A percentile compares a stretch with the other conserved stretches of the same genome.
These are phyloP conservation scores for Drosophila fulvimacula DNA, from an alignment of 2,888 invertebrate species.

Conservation along the genomic window DNA sequence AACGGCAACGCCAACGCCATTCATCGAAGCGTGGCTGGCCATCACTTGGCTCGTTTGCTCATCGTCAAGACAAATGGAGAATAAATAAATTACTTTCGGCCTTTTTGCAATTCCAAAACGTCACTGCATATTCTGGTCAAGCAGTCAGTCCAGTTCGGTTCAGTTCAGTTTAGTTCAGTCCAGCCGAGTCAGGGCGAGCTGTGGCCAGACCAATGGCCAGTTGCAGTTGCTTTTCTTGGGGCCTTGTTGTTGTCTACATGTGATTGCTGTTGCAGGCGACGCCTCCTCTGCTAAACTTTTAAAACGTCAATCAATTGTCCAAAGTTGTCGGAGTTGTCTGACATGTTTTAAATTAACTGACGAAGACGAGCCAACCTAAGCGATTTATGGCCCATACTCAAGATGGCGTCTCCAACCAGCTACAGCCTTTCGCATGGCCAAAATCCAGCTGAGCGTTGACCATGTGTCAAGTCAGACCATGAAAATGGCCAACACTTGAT, in stretches of 20 bases:
- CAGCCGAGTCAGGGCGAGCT: background rate
- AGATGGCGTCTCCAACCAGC: slow-evolving; percentile 66
- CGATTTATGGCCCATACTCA: slow-evolving; percentile 81
- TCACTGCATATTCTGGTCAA: slow-evolving; percentile 71
- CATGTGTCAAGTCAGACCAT: slow-evolving; percentile 22
- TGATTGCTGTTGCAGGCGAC: slow-evolving; percentile 60
- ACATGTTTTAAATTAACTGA: slow-evolving; percentile 84
- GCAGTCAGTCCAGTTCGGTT: slow-evolving; percentile 28
- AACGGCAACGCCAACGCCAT: slow-evolving; percentile 60
- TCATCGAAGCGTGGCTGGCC: slow-evolving; percentile 74
- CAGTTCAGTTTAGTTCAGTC: background rate
- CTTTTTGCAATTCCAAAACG: slow-evolving; percentile 79
- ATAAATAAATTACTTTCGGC: slow-evolving; percentile 81
- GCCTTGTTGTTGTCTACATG: slow-evolving; percentile 34
- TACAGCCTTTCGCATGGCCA: slow-evolving; percentile 21
- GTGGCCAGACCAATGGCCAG: slow-evolving; percentile 33
- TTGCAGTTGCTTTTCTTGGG: slow-evolving; percentile 64
- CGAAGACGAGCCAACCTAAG: slow-evolving; percentile 81
- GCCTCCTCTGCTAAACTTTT: slow-evolving; percentile 82
- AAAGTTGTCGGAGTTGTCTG: slow-evolving; percentile 83
- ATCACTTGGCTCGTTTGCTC: slow-evolving; percentile 80
- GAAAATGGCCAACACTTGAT: slow-evolving; percentile 47
- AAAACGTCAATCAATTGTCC: slow-evolving; percentile 84
- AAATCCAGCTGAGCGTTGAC: slow-evolving; percentile 26
- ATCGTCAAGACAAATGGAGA: slow-evolving; percentile 81